These are phyloP conservation scores for Nudaria mundana DNA, from an alignment of 2,888 invertebrate genomes.

Conservation along the genomic window DNA sequence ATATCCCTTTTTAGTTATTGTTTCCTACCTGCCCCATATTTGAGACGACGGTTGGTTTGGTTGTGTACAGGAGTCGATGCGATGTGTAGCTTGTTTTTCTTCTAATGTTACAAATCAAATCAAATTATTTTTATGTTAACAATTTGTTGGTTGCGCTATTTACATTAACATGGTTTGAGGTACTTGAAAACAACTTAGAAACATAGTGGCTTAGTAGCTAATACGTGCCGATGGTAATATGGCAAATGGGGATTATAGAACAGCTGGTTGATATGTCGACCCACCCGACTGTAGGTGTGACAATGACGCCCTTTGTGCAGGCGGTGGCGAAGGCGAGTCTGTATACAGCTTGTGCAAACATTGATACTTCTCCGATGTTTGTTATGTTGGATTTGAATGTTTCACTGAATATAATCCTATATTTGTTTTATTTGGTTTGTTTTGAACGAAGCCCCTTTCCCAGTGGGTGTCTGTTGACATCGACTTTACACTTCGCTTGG, in stretches of 20 bases:
- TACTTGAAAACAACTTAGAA: conserved; percentile 60
- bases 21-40: conserved; percentile 23
- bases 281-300: conserved; percentile 37
- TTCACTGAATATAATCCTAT: conserved; percentile 80
- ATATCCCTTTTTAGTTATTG: conserved; percentile 43
- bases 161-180: conserved; percentile 72
- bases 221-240: conserved; percentile 57
- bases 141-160: conserved; percentile 67
- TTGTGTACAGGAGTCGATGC: conserved; percentile 21
- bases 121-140: conserved; percentile 50
- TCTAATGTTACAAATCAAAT: conserved; percentile 34
- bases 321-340: conserved; percentile 44
- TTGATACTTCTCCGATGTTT: conserved; percentile 58
- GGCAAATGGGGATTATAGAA: conserved; percentile 74
- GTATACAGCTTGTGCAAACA: conserved; percentile 58
- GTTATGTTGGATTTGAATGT: conserved; percentile 74
- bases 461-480: conserved; percentile 12
- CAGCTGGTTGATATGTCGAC: conserved; percentile 47
- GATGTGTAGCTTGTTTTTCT: conserved; percentile 32
- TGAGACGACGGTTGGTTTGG: conserved; percentile 12
- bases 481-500: too few relatives aligned
- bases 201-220: conserved; percentile 60
- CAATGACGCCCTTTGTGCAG: conserved; percentile 40
- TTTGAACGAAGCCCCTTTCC: conserved; percentile 46
- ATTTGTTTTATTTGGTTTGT: conserved; percentile 78